Base-by-base conservation (phyloP, 2,888 invertebrate genomes). In the Hipparchia sbordonii region DNA sequence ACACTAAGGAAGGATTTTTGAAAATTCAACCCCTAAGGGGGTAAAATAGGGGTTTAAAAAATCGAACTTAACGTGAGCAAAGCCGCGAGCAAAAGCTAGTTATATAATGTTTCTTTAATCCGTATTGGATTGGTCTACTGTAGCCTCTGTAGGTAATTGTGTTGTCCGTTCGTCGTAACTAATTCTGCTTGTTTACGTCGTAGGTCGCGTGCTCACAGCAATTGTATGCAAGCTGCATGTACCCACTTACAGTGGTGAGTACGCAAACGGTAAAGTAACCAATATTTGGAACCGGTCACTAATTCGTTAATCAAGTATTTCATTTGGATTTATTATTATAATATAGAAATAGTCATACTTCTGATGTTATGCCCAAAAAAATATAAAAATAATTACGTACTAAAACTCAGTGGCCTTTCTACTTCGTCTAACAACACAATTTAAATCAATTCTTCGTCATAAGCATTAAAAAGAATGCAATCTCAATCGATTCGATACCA, bases 201-300 rank as follows among this genome's bases (percentile, higher is more conserved):
- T 68, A 45, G n/a, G 45, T 39, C 46, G 67, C 70, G 67, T 72
- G 72, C 63, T 67, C 70, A 70, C 65, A 59, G 48, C 70, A 70
- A 72, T 72, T 74, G 74, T 74, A 74, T 74, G 74, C 46, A 71
- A 74, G 67, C 65, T 72, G 63, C 62, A 7, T 8, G 6, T 8
- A 39, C 39, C 5, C 39, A 39, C 39, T 2, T 39, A 39, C 39
- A 39, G 56, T 57, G 33, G 48, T 57, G 48, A 56, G 63, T 33
- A 56, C 46, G 33, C 54, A 10, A 46, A 6, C 23, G 56, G 70
- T 57, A 67, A 67, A 23, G 23, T 23, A 23, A 23, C 23, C 23
- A 23, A 23, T 23, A 23, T 23, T 67, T 48, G 23, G 23, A 23
- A 59, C 67, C 57, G 45, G 23, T 46, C 6, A 56, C n/a, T 8